Percentiles rank a stretch among this genome's conserved stretches.
phyloP scores from a whole-genome alignment of 1,140 invertebrate species.

The Metopolophium dirhodum region DNA sequence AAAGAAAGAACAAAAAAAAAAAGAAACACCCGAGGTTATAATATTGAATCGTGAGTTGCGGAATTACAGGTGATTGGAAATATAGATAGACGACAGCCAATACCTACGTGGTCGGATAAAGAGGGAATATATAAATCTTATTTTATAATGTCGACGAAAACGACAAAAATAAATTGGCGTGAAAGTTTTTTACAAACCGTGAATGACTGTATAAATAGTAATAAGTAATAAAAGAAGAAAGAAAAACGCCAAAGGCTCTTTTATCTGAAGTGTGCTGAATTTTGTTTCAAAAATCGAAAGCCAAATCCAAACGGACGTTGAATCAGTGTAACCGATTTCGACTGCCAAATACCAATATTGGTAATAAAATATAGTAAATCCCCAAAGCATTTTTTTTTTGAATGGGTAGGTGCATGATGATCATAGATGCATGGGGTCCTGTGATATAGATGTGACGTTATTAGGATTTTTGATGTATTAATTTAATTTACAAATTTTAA shows the following conservation, averaged over 20 bases:
- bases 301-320: not conserved
- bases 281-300: not conserved
- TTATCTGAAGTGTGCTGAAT: not conserved
- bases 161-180: not conserved
- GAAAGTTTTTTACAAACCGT: not conserved
- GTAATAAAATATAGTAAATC: not conserved
- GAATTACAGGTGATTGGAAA: not conserved
- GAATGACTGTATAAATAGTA: not conserved
- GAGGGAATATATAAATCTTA: not conserved
- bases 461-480: not conserved
- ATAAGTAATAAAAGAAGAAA: not conserved
- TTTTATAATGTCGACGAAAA: not conserved
- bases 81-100: not conserved
- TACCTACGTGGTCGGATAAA: not conserved
- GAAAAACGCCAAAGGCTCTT: not conserved
- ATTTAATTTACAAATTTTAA: not conserved
- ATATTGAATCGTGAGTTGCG: constrained; percentile 23
- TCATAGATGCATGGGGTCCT: too few relatives aligned
- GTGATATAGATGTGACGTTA: not conserved
- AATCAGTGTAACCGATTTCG: not conserved
- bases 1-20: not conserved
- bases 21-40: not conserved
- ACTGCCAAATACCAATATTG: not conserved
- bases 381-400: not conserved
- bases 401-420: not conserved